Evolutionary conservation across 2,888 invertebrate genomes (phyloP), one percentile per base, ranked within the genome.

Genomic region (Eledona agricola): DNA sequence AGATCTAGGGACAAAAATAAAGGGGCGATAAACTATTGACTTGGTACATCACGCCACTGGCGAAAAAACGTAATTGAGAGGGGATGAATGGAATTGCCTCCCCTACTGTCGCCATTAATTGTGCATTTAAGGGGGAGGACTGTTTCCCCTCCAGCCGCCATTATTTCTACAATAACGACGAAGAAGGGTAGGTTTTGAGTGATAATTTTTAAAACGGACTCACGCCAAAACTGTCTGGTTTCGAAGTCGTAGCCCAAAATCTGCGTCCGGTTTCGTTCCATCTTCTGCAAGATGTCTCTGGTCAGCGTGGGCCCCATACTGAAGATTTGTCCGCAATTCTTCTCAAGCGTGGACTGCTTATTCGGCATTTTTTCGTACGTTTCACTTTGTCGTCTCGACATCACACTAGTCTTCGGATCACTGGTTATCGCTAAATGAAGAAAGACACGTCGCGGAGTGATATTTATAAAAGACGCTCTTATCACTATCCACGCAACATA

Each of bases 241-340:
- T 70, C 70, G 31, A 73, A 64, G 37, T 72, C 68, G 15, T 70
- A 64, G 5, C 74, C 75, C 52, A 72, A 70, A 9, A 75, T 51
- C 19, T 60, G 58, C 1, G 71, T 70, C 22, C 65, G 66, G 10
- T 64, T 64, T 42, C 56, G 52, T 43, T 74, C 70, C 56, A 75
- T 63, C 54, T 72, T 72, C 19, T 69, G 70, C 17, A 75, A 57
- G 55, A 75, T 66, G 9, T 76, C 73, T 53, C 69, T 72, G 7
- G 74, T 75, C 15, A 76, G 37, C 0, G 70, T 66, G 1, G 74
- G 70, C 1, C 70, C 70, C 49, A 70, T 72, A 10, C 63, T 51
- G 42, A 76, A 71, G 12, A 75, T 69, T 46, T 75, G 70, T 16
- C 67, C 69, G 53, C 72, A 73, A 35, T 73, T 73, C 12, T 61